Conservation (phyloP, 2,888 invertebrate species). For the Trachelus tabidus region DNA sequence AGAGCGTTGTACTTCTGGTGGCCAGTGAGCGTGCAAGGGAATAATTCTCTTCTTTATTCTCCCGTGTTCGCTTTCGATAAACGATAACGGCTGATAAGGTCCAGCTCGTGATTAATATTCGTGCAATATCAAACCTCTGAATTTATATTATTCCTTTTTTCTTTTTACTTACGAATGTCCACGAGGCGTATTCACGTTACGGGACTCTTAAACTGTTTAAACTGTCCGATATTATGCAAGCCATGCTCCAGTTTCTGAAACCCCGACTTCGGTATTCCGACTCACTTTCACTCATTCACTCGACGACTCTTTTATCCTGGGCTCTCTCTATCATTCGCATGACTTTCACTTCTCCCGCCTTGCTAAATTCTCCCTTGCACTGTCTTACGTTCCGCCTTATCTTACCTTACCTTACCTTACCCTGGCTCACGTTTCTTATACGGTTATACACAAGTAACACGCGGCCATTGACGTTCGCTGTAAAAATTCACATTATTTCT, state of each 20-base stretch:
- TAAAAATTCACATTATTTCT: neutral
- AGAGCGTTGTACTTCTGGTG: neutral
- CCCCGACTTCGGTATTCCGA: conserved; percentile 54
- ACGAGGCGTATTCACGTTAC: neutral
- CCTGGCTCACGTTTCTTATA: neutral
- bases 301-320: conserved; percentile 32
- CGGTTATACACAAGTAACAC: neutral
- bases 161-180: neutral
- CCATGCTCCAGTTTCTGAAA: conserved; percentile 60
- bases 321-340: conserved; percentile 33
- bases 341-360: conserved; percentile 32
- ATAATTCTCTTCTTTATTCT: neutral
- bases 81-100: neutral
- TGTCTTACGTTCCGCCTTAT: conserved; percentile 2
- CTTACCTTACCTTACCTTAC: conserved; percentile 1
- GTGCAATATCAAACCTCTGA: neutral
- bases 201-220: conserved; percentile 42
- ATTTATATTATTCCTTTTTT: neutral
- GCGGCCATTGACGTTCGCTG: neutral
- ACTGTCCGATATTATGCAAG: conserved; percentile 61
- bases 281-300: conserved; percentile 63
- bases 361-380: conserved; percentile 20
- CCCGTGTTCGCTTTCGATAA: neutral
- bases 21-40: neutral
- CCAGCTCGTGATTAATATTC: neutral